Conservation (phyloP, 1,140 invertebrate genomes). For the Papilio polyxenes region DNA sequence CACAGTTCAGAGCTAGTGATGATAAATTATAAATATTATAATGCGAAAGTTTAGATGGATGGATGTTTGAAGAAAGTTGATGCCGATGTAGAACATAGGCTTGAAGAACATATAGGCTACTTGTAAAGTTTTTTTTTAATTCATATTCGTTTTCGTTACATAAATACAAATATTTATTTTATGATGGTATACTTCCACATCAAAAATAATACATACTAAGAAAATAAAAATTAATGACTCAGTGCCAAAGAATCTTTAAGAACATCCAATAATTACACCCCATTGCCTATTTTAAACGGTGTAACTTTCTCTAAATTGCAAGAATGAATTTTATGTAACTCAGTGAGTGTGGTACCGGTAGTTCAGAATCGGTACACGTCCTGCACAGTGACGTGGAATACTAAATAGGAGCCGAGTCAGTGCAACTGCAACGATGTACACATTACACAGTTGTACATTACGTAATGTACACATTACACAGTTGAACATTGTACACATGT, state of each 20-base stretch:
- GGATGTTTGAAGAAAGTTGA: too few species aligned
- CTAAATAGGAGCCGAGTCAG: constrained; percentile 4
- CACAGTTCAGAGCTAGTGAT: too few species aligned
- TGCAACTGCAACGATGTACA: constrained; percentile 23
- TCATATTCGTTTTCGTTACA: too few species aligned
- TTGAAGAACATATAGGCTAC: too few species aligned
- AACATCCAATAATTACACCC: not conserved
- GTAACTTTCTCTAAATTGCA: not conserved
- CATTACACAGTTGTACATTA: not conserved
- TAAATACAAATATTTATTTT: too few species aligned
- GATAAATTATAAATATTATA: too few species aligned
- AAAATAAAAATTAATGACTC: too few species aligned
- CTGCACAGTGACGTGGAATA: not conserved
- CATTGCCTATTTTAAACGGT: not conserved
- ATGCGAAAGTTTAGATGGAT: too few species aligned
- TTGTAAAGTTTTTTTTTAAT: too few species aligned
- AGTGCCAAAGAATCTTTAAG: not conserved
- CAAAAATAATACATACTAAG: too few species aligned
- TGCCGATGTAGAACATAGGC: too few species aligned
- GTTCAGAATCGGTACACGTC: constrained; percentile 21
- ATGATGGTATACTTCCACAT: too few species aligned
- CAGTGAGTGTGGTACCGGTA: not conserved
- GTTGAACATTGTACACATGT: not conserved
- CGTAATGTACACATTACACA: not conserved
- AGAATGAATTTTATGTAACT: constrained; percentile 3